Evolutionary conservation across 2,797 vertebrate genomes (phyloP), one percentile per base, ranked within the genome.

Genomic region (Stomatorhinus walkeri): DNA sequence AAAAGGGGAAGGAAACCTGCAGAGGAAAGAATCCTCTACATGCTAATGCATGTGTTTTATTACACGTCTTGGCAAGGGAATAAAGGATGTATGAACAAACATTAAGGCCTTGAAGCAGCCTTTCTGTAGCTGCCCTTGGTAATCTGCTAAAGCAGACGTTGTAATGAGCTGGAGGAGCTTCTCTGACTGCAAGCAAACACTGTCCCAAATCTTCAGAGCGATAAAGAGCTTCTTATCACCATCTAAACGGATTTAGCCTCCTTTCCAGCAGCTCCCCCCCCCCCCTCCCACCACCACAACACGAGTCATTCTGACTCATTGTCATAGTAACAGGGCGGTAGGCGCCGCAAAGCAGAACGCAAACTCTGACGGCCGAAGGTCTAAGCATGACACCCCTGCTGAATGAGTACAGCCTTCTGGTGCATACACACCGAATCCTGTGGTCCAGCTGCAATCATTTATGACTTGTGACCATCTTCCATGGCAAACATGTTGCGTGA

Each of bases 121-220:
- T 85, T 85, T 89, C 49, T 6, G 36, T 10, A 28, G 49, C 8
- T 12, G 51, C 24, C 40, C 43, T 24, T 56, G 28, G 9, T 88
- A 89, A 51, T 90, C 24, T 87, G 61, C 46, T 59, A 24, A 88
- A 81, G 32, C 22, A n/a, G 2, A 64, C 89, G 40, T 76, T 88
- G 28, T 2, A 87, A 64, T 52, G 89, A 14, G 51, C 9, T 86
- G 48, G 0, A 85, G 49, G 43, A 76, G 89, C 79, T 87, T 64
- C 64, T 43, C 54, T 64, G 56, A 16, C 61, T 51, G 87, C 46
- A 89, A 87, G 22, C 87, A 49, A 89, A 54, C 83, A 28, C 24
- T 88, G 19, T 68, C 36, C 28, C 89, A 36, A 89, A n/a, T 10
- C 8, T 5, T n/a, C 85, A 89, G 32, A 92, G 88, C 52, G 85